Conservation (phyloP, 2,888 invertebrate genomes). For the Panorpa germanica region DNA sequence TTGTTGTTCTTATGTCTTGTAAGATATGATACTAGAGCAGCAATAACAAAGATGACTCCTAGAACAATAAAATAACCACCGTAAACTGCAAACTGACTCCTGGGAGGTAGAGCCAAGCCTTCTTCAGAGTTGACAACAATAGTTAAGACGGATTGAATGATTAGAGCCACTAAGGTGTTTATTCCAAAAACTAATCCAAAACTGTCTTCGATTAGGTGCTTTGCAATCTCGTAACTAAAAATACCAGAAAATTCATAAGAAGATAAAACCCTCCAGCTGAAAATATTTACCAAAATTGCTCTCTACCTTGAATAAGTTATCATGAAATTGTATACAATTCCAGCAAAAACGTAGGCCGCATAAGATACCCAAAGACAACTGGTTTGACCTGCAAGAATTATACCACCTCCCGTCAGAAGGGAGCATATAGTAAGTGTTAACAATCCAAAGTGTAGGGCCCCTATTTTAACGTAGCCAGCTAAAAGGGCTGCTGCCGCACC, state of each 20-base stretch:
- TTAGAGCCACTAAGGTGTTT: constrained; percentile 65
- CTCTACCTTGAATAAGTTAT: constrained; percentile 48
- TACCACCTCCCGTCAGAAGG: constrained; percentile 25
- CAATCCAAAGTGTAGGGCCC: too few relatives aligned
- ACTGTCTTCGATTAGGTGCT: constrained; percentile 59
- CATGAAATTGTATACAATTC: constrained; percentile 60
- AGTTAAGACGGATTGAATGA: constrained; percentile 63
- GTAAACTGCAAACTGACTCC: constrained; percentile 47
- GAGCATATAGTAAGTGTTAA: too few relatives aligned
- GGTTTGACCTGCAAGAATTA: constrained; percentile 26
- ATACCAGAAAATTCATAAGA: constrained; percentile 18
- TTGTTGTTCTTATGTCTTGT: too few relatives aligned
- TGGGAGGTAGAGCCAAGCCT: constrained; percentile 27
- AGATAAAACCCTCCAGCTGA: background rate
- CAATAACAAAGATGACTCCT: constrained; percentile 33
- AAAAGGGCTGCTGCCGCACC: constrained; percentile 39
- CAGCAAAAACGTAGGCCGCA: constrained; percentile 51
- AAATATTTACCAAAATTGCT: constrained; percentile 20
- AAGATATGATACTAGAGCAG: constrained; percentile 18
- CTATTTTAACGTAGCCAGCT: constrained; percentile 24
- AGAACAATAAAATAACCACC: constrained; percentile 46
- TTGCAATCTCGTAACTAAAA: constrained; percentile 70
- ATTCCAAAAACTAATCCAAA: constrained; percentile 83
- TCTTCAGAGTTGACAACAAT: constrained; percentile 32
- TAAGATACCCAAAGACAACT: constrained; percentile 44